phyloP scores from a whole-genome alignment of 2,113 vertebrate species.

The Pogonocichla stellata region DNA sequence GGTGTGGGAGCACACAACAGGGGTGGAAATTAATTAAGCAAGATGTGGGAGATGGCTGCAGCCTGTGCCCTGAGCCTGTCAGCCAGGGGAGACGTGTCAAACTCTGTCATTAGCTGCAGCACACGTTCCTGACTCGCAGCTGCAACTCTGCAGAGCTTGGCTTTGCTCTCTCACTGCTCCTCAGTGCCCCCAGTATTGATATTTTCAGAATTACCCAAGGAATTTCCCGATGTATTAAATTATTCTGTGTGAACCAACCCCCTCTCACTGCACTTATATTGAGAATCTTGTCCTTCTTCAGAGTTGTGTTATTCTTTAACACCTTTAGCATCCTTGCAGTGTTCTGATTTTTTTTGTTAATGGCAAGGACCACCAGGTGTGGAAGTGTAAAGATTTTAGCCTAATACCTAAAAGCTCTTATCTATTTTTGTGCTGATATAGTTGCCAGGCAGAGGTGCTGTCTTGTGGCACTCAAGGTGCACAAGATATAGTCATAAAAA shows the following conservation, averaged over 20 bases:
- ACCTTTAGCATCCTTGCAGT: neutral
- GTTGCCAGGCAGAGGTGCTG: neutral
- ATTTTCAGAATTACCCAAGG: neutral
- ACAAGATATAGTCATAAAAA: neutral
- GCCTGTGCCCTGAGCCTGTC: constrained; percentile 8
- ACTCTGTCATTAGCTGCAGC: neutral
- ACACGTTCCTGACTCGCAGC: neutral
- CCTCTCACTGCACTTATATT: neutral
- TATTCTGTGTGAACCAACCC: rapidly evolving
- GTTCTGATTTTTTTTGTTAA: neutral
- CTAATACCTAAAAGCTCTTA: neutral
- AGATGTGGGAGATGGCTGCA: constrained; percentile 44
- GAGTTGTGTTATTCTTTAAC: rapidly evolving
- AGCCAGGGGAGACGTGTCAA: constrained; percentile 25
- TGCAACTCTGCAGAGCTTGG: neutral
- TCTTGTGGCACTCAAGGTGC: neutral
- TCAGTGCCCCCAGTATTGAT: rapidly evolving
- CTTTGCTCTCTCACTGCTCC: neutral
- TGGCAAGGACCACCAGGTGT: neutral
- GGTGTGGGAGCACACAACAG: constrained; percentile 32
- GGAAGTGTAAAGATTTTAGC: neutral
- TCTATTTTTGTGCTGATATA: neutral
- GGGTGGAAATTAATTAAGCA: constrained; percentile 28
- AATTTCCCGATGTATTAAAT: neutral
- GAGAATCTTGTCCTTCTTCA: neutral